These are phyloP conservation scores for Cryptoblepharus egeriae DNA, from an alignment of 2,797 vertebrate genomes.

Conservation along the genomic window DNA sequence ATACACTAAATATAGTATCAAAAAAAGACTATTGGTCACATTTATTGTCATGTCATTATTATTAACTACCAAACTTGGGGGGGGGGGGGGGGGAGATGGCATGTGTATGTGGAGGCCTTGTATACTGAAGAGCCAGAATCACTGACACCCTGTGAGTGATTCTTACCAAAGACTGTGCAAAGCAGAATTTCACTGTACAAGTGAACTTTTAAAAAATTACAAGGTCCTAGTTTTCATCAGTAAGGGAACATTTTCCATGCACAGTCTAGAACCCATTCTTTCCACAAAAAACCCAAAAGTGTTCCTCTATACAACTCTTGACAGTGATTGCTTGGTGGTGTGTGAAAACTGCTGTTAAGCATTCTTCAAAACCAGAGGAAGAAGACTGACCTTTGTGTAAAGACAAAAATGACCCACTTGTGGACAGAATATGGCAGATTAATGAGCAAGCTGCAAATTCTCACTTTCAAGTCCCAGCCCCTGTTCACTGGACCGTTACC, in stretches of 20 bases:
- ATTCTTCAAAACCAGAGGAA: conserved; percentile 1
- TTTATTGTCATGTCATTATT: conserved; percentile 25
- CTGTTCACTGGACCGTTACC: background rate
- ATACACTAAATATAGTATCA: background rate
- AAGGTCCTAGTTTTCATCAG: too few species aligned
- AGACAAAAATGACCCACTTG: background rate
- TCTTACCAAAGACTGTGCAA: too few species aligned
- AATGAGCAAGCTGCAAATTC: background rate
- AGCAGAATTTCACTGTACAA: too few species aligned
- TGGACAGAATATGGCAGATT: background rate
- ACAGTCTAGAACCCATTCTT: background rate
- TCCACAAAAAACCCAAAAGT: background rate
- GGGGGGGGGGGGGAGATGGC: too few species aligned
- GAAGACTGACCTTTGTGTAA: conserved; percentile 21
- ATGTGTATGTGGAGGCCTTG: too few species aligned
- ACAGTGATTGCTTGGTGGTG: background rate
- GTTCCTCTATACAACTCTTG: background rate
- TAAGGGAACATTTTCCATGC: background rate
- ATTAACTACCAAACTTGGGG: background rate
- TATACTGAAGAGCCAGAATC: background rate
- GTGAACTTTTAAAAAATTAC: too few species aligned
- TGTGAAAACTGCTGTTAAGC: background rate
- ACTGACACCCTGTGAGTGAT: background rate
- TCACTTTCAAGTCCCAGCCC: background rate
- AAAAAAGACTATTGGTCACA: conserved; percentile 39